Evolutionary conservation across 2,113 vertebrate species (phyloP).

Genomic region (Osmerus eperlanus): DNA sequence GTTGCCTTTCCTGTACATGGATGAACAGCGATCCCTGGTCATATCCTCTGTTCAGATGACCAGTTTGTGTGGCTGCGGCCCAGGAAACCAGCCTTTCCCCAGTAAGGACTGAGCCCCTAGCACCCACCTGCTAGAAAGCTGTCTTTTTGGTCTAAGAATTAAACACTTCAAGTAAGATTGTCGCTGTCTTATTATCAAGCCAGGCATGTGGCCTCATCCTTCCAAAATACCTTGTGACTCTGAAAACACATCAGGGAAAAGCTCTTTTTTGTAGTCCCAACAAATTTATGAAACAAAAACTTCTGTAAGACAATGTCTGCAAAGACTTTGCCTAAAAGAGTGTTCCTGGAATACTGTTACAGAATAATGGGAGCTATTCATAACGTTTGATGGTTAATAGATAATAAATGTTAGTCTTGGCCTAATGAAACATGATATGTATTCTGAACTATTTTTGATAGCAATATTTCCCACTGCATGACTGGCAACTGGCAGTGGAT

Average conservation of each 20-base stretch:
- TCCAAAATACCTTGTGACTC: neutral
- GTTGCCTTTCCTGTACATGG: conserved; percentile 42
- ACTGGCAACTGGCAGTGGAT: conserved; percentile 8
- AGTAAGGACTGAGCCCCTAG: conserved; percentile 13
- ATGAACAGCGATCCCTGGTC: conserved; percentile 26
- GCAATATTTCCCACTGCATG: neutral
- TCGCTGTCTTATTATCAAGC: no score
- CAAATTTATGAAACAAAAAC: neutral
- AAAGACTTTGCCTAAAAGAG: neutral
- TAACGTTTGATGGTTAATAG: neutral
- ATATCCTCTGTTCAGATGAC: conserved; percentile 34
- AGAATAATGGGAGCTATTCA: neutral
- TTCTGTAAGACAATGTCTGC: neutral
- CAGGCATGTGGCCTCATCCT: neutral
- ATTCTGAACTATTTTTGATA: conserved; percentile 36
- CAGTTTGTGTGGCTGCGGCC: conserved; percentile 33
- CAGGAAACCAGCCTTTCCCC: neutral
- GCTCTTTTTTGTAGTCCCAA: neutral
- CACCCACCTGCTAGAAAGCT: neutral
- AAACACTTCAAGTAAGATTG: neutral
- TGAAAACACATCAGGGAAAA: no score
- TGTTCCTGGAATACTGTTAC: neutral
- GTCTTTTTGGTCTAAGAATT: neutral
- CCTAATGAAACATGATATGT: conserved; percentile 12
- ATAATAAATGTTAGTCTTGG: neutral